phyloP scores from a whole-genome alignment of 2,113 vertebrate genomes.

The Cheirogaleus medius region DNA sequence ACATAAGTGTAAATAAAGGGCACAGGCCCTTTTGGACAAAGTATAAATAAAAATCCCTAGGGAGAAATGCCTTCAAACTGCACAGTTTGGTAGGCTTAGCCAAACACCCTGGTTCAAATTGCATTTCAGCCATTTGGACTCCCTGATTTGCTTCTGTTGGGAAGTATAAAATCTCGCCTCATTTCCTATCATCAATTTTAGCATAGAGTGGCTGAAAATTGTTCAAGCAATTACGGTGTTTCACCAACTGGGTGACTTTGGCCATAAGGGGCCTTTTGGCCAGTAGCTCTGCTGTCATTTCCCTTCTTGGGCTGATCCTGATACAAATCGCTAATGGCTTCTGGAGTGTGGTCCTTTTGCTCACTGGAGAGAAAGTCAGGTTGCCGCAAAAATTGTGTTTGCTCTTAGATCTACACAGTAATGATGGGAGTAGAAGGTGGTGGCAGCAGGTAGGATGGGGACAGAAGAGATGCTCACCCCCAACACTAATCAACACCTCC shows the following conservation, averaged over 20 bases:
- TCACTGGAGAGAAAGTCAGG: neutral
- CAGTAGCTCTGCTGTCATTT: neutral
- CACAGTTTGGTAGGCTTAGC: neutral
- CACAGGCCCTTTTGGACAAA: neutral
- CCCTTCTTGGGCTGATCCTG: neutral
- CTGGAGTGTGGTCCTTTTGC: neutral
- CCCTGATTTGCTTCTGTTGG: neutral
- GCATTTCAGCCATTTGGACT: constrained; percentile 32
- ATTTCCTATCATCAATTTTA: constrained; percentile 60
- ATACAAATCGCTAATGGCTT: neutral
- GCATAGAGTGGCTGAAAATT: constrained; percentile 37
- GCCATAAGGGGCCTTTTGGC: constrained; percentile 24
- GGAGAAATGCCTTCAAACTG: neutral
- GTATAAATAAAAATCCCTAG: neutral
- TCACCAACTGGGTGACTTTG: constrained; percentile 51
- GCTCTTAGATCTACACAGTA: neutral
- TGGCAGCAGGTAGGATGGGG: neutral
- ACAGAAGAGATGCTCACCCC: neutral
- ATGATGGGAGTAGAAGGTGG: neutral
- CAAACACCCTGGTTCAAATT: constrained; percentile 43
- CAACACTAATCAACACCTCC: neutral
- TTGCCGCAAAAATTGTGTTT: neutral
- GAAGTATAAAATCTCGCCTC: constrained; percentile 59
- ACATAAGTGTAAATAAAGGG: neutral
- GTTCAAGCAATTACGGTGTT: constrained; percentile 54